These are phyloP conservation scores for Falco peregrinus DNA, from an alignment of 2,797 vertebrate species.

Conservation along the genomic window DNA sequence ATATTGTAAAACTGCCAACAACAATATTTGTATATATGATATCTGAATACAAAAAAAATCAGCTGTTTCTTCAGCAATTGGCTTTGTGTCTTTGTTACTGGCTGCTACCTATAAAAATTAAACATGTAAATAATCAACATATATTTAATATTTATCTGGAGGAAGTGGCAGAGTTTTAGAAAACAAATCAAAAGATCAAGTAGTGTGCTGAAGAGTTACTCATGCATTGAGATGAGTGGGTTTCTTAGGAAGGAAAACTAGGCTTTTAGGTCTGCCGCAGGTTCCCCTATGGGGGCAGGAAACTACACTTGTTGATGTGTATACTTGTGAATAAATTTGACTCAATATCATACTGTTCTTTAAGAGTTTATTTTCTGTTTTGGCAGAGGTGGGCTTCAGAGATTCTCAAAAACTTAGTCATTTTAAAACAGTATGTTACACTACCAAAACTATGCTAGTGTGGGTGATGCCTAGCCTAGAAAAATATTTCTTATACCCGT, in stretches of 20 bases:
- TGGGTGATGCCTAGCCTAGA: neutral
- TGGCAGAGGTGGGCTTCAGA: neutral
- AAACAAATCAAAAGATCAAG: neutral
- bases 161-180: neutral
- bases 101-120: neutral
- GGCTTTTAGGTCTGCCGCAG: neutral
- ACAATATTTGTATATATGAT: neutral
- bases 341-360: neutral
- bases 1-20: neutral
- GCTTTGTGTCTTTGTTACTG: neutral
- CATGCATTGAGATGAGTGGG: neutral
- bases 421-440: neutral
- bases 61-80: neutral
- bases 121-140: neutral
- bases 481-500: neutral
- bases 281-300: neutral
- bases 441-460: neutral
- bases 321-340: neutral
- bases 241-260: neutral
- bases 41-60: neutral
- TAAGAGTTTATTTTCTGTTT: neutral
- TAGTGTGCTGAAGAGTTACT: neutral
- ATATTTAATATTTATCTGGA: neutral
- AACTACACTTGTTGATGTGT: neutral
- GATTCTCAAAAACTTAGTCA: neutral